Evolutionary conservation across 2,888 invertebrate species (phyloP), one percentile per base, ranked within the genome.

Genomic region (Scaptodrosophila latifasciaeformis): DNA sequence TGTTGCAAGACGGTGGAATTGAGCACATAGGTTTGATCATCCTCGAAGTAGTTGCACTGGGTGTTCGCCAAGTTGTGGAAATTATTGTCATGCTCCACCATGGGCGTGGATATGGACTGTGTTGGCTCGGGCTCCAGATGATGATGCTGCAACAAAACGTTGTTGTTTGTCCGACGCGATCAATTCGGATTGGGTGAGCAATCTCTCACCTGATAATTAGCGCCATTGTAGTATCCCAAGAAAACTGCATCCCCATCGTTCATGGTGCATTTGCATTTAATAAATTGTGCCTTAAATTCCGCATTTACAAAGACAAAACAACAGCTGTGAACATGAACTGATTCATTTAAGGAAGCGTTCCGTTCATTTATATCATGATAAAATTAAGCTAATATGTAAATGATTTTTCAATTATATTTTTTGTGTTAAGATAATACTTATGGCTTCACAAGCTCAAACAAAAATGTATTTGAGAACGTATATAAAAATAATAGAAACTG

Each of bases 181-280:
- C 7, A n/a, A 18, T 29, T 15, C 31, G 30, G 31, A 18, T 45
- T 24, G 4, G 13, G 9, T 46, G 31, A 42, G 48, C 44, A 37
- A 35, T 21, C 48, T 65, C 66, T 72, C 65, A 81, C 84, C 81
- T 83, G 82, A 52, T 71, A 77, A 44, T 69, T 67, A 49, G 70
- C 59, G 47, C 69, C 60, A 58, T 67, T 65, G 47, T 71, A 84
- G 59, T 74, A 82, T 59, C 75, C 82, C 13, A 70, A 59, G 30
- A 55, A 82, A 64, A 59, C 72, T 63, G 31, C 37, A 24, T 24
- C 24, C 44, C 75, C 70, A 61, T 85, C 84, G 65, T 80, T 85
- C 84, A 83, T 83, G 40, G 67, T 71, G 58, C 52, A 63, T 43
- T n/a, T 56, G 56, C 54, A 58, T 58, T 43, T 54, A 37, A 18